Evolutionary conservation across 2,797 vertebrate genomes (phyloP), one percentile per base, ranked within the genome.

Genomic region (Zalophus californianus): DNA sequence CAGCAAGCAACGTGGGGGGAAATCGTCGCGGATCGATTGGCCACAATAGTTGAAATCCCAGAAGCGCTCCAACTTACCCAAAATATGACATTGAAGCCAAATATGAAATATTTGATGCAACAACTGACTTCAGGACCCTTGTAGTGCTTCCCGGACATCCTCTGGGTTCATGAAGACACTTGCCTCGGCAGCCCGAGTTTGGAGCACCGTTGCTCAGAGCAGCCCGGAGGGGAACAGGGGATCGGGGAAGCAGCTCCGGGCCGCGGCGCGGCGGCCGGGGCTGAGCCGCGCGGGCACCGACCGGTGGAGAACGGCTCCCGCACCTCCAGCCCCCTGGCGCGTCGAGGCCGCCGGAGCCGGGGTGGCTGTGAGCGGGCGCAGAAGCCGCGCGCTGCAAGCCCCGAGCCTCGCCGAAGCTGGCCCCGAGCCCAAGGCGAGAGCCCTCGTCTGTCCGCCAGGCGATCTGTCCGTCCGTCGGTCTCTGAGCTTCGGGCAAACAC

Each of bases 81-180:
- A 91, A 99, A 99, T 96, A 99, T 99, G 98, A 99, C 99, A 98
- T 99, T 99, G 99, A 99, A 99, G 98, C 99, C 99, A 50, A 99
- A 99, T 94, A 99, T 99, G 98, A 99, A 99, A 98, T 99, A 99
- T 96, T 99, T 99, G 99, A 99, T 99, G 99, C 99, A 99, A 99
- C 99, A 99, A 99, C 99, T 99, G 99, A 99, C 99, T 99, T 99
- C 99, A 89, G 99, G 99, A 96, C 99, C 99, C 98, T 99, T 99
- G 99, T 99, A 99, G 60, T 99, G 99, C 98, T 99, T 99, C 98
- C 99, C 99, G 98, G 99, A 99, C 99, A 99, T 99, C 98, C 99
- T 99, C 98, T 98, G 98, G 97, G 99, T 98, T 99, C 99, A 98
- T 99, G 98, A 96, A 99, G 98, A 97, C 97, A 93, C 97, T 97